These are phyloP conservation scores for Orgyia antiqua DNA, from an alignment of 2,888 invertebrate species.

Conservation along the genomic window DNA sequence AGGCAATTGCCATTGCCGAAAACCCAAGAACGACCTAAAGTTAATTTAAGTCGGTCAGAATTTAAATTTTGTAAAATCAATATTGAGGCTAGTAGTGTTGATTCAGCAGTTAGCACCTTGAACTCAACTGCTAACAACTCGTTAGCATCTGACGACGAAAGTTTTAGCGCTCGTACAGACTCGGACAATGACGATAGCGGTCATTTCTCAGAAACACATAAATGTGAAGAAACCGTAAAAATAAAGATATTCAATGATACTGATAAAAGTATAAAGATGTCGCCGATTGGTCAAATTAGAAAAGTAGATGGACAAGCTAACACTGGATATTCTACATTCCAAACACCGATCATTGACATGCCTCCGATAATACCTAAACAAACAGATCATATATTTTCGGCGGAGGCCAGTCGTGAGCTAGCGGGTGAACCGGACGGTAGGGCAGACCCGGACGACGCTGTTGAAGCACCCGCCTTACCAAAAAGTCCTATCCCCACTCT, in stretches of 20 bases:
- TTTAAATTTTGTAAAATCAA: conserved; percentile 76
- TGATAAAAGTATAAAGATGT: conserved; percentile 65
- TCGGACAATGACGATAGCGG: conserved; percentile 79
- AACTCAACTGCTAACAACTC: conserved; percentile 77
- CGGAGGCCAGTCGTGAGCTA: conserved; percentile 84
- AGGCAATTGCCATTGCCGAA: conserved; percentile 82
- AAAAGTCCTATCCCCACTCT: conserved; percentile 81
- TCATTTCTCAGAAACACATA: conserved; percentile 67
- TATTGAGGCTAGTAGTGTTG: conserved; percentile 68
- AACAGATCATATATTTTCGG: conserved; percentile 61
- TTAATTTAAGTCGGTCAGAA: conserved; percentile 75
- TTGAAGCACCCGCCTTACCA: conserved; percentile 83
- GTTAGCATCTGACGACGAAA: conserved; percentile 71
- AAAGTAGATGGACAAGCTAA: conserved; percentile 66
- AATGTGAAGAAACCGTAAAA: conserved; percentile 71
- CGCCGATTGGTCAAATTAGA: conserved; percentile 61
- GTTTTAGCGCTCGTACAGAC: conserved; percentile 73
- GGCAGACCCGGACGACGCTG: conserved; percentile 86
- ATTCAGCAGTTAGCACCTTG: conserved; percentile 76
- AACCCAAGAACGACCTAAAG: conserved; percentile 82
- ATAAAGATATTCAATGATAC: conserved; percentile 69
- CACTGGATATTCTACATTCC: conserved; percentile 69
- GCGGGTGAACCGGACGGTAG: conserved; percentile 93
- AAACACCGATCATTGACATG: conserved; percentile 69
- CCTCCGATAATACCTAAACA: conserved; percentile 66